Conservation (phyloP, 2,113 vertebrate species). For the Lophura nycthemera region DNA sequence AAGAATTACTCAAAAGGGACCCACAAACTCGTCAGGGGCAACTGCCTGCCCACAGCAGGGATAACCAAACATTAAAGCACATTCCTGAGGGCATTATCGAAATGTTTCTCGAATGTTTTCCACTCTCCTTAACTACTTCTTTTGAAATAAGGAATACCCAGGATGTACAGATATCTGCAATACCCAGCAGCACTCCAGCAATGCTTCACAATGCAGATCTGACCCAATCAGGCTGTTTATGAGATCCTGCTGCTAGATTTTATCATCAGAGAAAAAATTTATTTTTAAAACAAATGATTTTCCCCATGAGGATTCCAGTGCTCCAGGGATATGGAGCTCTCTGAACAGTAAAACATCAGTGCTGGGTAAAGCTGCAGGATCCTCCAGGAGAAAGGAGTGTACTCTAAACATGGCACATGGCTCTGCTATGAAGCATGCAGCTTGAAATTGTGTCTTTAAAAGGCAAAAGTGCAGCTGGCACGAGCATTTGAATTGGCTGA, state of each 20-base stretch:
- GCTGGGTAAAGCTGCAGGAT: not conserved
- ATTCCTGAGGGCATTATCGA: no score
- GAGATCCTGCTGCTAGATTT: not conserved
- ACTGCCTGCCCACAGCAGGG: not conserved
- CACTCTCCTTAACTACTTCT: not conserved
- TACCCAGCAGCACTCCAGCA: no score
- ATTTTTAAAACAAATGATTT: not conserved
- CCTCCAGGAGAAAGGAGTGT: not conserved
- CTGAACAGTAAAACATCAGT: not conserved
- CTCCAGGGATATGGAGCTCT: not conserved
- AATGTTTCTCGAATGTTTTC: no score
- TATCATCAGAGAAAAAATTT: not conserved
- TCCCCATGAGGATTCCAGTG: not conserved
- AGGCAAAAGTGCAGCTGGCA: not conserved
- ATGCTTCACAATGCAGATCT: not conserved
- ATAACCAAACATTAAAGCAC: not conserved
- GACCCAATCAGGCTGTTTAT: not conserved
- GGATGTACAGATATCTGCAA: not conserved
- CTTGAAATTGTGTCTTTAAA: not conserved
- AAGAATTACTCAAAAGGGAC: not conserved
- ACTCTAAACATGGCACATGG: not conserved
- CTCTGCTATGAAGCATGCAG: not conserved
- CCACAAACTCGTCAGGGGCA: not conserved
- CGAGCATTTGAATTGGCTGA: not conserved
- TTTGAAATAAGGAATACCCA: not conserved